Evolutionary conservation across 2,797 vertebrate genomes (phyloP).

Genomic region (Etheostoma nigrum): DNA sequence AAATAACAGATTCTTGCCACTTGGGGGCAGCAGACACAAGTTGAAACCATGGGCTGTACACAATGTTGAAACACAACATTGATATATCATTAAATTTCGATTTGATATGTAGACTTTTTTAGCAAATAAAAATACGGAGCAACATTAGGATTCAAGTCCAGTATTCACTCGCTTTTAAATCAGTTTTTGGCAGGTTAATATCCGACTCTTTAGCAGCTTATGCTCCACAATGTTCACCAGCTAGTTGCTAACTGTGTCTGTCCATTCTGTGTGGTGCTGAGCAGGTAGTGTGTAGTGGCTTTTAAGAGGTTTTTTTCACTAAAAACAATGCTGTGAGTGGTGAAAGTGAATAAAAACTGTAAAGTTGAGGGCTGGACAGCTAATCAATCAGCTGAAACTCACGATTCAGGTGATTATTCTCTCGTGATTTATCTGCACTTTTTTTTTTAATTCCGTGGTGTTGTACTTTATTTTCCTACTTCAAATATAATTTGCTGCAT

Average conservation of each 20-base stretch:
- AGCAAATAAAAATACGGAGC: background rate
- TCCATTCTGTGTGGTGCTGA: no score
- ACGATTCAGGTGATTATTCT: background rate
- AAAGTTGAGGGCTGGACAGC: background rate
- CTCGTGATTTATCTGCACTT: background rate
- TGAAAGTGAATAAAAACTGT: background rate
- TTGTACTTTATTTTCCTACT: no score
- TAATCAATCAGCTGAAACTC: background rate
- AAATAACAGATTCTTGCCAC: background rate
- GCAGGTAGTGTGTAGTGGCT: no score
- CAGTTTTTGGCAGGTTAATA: no score
- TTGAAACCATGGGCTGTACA: no score
- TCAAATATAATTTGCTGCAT: no score
- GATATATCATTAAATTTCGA: background rate
- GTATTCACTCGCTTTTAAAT: no score
- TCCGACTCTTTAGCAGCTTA: no score
- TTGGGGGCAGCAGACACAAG: conserved; percentile 1
- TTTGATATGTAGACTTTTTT: background rate
- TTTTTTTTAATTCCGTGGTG: no score
- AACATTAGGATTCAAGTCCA: background rate
- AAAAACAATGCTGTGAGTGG: background rate
- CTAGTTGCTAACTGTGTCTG: no score
- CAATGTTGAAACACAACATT: background rate
- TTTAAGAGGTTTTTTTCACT: no score
- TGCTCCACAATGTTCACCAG: no score